Conservation (phyloP, 2,888 invertebrate species). For the Eilema sororculum region DNA sequence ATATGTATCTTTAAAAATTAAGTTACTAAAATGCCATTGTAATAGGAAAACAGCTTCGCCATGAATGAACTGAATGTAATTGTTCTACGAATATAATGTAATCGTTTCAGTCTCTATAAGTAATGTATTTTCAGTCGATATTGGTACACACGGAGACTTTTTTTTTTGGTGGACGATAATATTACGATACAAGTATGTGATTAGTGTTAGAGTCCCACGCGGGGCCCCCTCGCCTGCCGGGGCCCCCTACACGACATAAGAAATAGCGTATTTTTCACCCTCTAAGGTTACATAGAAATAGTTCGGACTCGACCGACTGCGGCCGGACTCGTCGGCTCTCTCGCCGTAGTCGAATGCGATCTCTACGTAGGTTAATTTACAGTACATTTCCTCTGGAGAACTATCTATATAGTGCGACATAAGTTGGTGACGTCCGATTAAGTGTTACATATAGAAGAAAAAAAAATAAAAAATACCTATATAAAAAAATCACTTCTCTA, state of each 20-base stretch:
- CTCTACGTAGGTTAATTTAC: conserved; percentile 69
- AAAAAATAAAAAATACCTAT: conserved; percentile 75
- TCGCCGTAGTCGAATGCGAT: conserved; percentile 57
- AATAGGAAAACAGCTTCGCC: conserved; percentile 23
- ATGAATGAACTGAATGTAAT: conserved; percentile 23
- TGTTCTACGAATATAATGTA: conserved; percentile 35
- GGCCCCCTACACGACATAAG: conserved; percentile 40
- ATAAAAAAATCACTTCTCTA: conserved; percentile 78
- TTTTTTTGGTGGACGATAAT: conserved; percentile 23
- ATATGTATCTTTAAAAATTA: conserved; percentile 22
- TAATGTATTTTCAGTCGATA: conserved; percentile 29
- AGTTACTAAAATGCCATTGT: conserved; percentile 27
- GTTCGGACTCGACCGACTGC: conserved; percentile 32
- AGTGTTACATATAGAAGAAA: conserved; percentile 73
- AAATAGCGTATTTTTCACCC: conserved; percentile 64
- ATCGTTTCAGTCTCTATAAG: conserved; percentile 37
- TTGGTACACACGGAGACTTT: conserved; percentile 26
- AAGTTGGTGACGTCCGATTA: conserved; percentile 82
- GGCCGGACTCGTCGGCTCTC: conserved; percentile 35
- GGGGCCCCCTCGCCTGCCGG: conserved; percentile 23
- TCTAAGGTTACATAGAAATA: conserved; percentile 66
- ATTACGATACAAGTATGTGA: conserved; percentile 33
- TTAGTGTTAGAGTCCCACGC: conserved; percentile 36
- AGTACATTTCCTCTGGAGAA: conserved; percentile 73
- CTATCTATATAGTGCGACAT: conserved; percentile 70